Base-by-base conservation (phyloP, 2,113 vertebrate species). In the Delphinapterus leucas region DNA sequence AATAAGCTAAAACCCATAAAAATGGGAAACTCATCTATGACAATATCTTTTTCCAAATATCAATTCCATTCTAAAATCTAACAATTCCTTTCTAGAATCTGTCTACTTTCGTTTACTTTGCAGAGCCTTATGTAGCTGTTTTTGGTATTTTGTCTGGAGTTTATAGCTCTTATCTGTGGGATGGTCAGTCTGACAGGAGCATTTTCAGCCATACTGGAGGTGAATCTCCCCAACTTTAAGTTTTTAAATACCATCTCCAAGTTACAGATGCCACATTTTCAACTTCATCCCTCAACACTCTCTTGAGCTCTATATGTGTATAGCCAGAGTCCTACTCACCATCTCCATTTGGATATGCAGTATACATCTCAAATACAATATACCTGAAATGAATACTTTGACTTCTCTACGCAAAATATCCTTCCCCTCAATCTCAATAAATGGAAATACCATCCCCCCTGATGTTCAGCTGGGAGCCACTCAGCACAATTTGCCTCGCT, bases 61-160 rank as follows among this genome's bases (percentile, higher is more conserved):
- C 20, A 77, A 36, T 93, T 85, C 60, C 14, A 93, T 55, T 95
- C 31, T 26, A 68, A 58, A 90, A 90, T 65, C 83, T 90, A 53
- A 53, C 13, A 77, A 28, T 93, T 82, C 60, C 14, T 95, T 47
- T 95, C 31, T 26, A 68, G 63, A 90, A 87, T 65, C 83, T 90
- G 49, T 23, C 41, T 82, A 25, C 61, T 94, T 90, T 81, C 63
- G 92, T 71, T 94, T 95, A 61, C 70, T 91, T 96, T 90, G 49
- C 82, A 77, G 93, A 91, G 53, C 33, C 28, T 83, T 93, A 25
- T 53, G 25, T 60, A 55, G 84, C 65, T 94, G 49, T 47, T 89
- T 95, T 92, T 79, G 23, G 68, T 87, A 82, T 90, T 92, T 90
- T 85, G n/a, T 82, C 15, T 38, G 47, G 70, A 61, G 80, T 92